These are phyloP conservation scores for Calameuta idolon DNA, from an alignment of 2,888 invertebrate genomes.

Conservation along the genomic window DNA sequence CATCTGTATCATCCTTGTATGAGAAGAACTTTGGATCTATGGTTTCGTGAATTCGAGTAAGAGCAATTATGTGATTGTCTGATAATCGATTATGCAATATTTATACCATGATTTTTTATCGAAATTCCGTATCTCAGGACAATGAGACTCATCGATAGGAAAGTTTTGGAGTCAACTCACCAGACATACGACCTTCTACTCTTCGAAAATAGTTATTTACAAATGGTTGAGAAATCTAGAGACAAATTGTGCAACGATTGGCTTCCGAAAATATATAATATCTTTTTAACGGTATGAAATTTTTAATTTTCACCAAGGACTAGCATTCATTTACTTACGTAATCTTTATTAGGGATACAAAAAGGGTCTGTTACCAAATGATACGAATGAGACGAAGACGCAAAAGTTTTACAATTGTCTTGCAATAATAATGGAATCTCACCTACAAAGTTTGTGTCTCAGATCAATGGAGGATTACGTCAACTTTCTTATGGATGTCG, in stretches of 20 bases:
- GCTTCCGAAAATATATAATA: slow-evolving; percentile 74
- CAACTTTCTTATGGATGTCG: slow-evolving; percentile 80
- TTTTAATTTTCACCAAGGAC: neutral
- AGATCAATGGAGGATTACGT: slow-evolving; percentile 84
- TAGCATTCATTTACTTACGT: slow-evolving; percentile 3
- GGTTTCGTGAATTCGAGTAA: slow-evolving; percentile 83
- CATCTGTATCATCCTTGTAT: slow-evolving; percentile 86
- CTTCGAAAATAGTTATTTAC: slow-evolving; percentile 71
- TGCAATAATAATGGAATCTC: slow-evolving; percentile 88
- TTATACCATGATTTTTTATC: neutral
- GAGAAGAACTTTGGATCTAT: slow-evolving; percentile 81
- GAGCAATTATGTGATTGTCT: slow-evolving; percentile 31
- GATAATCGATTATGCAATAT: slow-evolving; percentile 1
- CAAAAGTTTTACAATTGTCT: slow-evolving; percentile 87
- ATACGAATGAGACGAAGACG: slow-evolving; percentile 74
- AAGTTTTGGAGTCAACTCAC: slow-evolving; percentile 71
- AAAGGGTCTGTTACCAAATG: slow-evolving; percentile 76
- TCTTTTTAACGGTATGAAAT: slow-evolving; percentile 71
- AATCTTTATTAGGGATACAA: slow-evolving; percentile 71
- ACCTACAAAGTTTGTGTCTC: slow-evolving; percentile 84
- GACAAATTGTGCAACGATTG: slow-evolving; percentile 75
- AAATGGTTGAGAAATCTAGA: slow-evolving; percentile 77
- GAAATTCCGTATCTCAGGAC: slow-evolving; percentile 66
- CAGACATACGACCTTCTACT: slow-evolving; percentile 77
- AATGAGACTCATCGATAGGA: slow-evolving; percentile 73